Evolutionary conservation across 2,113 vertebrate genomes (phyloP), one percentile per base, ranked within the genome.

Genomic region (Mirza zaza): DNA sequence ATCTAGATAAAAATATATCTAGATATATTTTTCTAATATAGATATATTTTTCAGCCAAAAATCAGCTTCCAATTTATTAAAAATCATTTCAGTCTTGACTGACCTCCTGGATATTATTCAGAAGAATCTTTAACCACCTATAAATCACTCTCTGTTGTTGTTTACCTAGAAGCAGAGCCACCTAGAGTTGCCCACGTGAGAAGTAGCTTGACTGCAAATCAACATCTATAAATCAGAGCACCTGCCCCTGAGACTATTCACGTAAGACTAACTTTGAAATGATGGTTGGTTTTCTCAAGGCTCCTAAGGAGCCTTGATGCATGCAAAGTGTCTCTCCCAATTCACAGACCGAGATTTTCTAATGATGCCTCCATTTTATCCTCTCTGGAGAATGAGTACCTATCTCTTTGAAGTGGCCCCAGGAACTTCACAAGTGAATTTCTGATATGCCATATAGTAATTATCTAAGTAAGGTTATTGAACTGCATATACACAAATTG

Each of bases 21-120:
- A n/a, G n/a, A n/a, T n/a, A n/a, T n/a, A n/a, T n/a, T n/a, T n/a
- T n/a, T n/a, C n/a, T n/a, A 84, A 81, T 55, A 71, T 18, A 95
- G 55, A 82, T 29, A 82, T 13, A 95, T 75, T 92, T 94, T 94
- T 52, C n/a, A 87, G 39, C 6, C 27, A 95, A 92, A 96, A 90
- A 48, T 34, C 42, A 79, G 11, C 68, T 91, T 73, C 12, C 68
- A 68, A n/a, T 93, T 65, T 76, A 39, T 89, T 75, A 81, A 61
- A 61, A 92, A 77, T 57, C 9, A 68, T 86, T 94, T 95, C 48
- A 34, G 13, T 57, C 79, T 94, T 96, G 55, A 77, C 32, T 65
- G 52, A 80, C 20, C 32, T 82, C 52, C 34, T 93, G 3, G 32
- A 15, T 57, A 20, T 89, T 52, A 82, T 59, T 80, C 70, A 76